Conservation (phyloP, 1,140 invertebrate species). For the Heliothis subflexa region DNA sequence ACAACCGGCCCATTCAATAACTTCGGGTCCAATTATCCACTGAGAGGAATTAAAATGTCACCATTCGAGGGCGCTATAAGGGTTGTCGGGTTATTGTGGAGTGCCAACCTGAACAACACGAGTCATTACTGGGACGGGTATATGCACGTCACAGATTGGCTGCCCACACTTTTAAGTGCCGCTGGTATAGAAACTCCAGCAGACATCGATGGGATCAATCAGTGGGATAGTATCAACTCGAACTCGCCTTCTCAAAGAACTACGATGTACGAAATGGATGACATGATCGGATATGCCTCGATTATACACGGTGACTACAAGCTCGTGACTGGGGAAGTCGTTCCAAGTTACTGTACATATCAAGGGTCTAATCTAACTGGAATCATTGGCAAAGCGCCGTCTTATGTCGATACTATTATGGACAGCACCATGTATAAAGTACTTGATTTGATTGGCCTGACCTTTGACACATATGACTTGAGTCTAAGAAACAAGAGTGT, state of each 20-base stretch:
- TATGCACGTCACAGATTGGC: conserved; percentile 95
- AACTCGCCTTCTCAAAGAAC: conserved; percentile 66
- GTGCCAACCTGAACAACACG: conserved; percentile 87
- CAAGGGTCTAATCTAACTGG: conserved; percentile 67
- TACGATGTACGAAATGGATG: conserved; percentile 73
- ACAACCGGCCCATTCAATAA: conserved; percentile 88
- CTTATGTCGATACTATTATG: conserved; percentile 63
- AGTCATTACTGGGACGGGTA: conserved; percentile 90
- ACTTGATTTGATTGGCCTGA: conserved; percentile 59
- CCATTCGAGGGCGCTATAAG: conserved; percentile 95
- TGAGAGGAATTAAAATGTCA: conserved; percentile 93
- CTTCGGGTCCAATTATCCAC: conserved; percentile 94
- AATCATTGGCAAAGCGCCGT: conserved; percentile 61
- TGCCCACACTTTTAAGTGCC: conserved; percentile 90
- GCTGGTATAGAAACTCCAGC: conserved; percentile 58
- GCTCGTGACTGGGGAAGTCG: conserved; percentile 66
- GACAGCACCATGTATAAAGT: conserved; percentile 65
- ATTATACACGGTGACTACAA: conserved; percentile 72
- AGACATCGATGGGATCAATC: conserved; percentile 71
- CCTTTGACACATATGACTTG: conserved; percentile 55
- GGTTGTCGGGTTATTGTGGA: conserved; percentile 93
- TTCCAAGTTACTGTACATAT: conserved; percentile 58
- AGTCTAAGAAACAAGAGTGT: conserved; percentile 59
- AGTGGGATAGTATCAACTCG: conserved; percentile 68
- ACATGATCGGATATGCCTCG: conserved; percentile 67